A percentile compares a stretch with the other conserved stretches of the same genome.
These are phyloP conservation scores for Sitophilus oryzae DNA, from an alignment of 1,140 invertebrate species.

Conservation along the genomic window DNA sequence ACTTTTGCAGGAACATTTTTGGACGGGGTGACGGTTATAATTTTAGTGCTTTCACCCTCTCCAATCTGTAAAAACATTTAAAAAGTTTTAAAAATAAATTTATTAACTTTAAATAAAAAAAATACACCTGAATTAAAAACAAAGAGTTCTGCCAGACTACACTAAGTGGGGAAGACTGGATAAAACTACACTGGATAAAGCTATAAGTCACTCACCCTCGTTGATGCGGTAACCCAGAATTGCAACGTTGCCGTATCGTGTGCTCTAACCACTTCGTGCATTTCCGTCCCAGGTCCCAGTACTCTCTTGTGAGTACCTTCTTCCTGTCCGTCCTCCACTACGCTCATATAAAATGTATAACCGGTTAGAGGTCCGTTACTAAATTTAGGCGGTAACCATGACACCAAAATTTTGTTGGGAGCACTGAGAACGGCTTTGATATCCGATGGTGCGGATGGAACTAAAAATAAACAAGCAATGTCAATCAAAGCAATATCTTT, in stretches of 20 bases:
- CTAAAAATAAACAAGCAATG: slow-evolving; percentile 45
- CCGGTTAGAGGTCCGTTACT: slow-evolving; percentile 72
- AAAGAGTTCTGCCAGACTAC: too few relatives aligned
- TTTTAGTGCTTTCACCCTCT: slow-evolving; percentile 70
- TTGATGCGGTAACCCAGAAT: slow-evolving; percentile 77
- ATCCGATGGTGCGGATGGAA: slow-evolving; percentile 77
- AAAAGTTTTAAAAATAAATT: neutral
- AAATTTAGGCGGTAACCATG: slow-evolving; percentile 73
- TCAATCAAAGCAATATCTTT: too few relatives aligned
- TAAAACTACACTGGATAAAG: too few relatives aligned
- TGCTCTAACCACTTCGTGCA: slow-evolving; percentile 66
- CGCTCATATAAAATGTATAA: slow-evolving; percentile 76
- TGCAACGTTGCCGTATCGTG: slow-evolving; percentile 67
- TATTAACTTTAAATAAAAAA: too few relatives aligned
- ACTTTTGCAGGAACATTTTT: slow-evolving; percentile 76
- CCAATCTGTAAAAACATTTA: slow-evolving; percentile 51
- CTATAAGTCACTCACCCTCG: slow-evolving; percentile 50
- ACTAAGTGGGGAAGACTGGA: too few relatives aligned
- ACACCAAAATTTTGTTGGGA: slow-evolving; percentile 76
- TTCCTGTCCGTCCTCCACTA: slow-evolving; percentile 66
- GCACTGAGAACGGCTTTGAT: slow-evolving; percentile 84
- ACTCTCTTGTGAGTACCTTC: slow-evolving; percentile 65
- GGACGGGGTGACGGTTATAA: slow-evolving; percentile 68
- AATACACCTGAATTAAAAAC: too few relatives aligned
- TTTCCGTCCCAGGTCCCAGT: slow-evolving; percentile 56